These are phyloP conservation scores for Crotalus helleri DNA, from an alignment of 2,113 vertebrate species.

Conservation along the genomic window DNA sequence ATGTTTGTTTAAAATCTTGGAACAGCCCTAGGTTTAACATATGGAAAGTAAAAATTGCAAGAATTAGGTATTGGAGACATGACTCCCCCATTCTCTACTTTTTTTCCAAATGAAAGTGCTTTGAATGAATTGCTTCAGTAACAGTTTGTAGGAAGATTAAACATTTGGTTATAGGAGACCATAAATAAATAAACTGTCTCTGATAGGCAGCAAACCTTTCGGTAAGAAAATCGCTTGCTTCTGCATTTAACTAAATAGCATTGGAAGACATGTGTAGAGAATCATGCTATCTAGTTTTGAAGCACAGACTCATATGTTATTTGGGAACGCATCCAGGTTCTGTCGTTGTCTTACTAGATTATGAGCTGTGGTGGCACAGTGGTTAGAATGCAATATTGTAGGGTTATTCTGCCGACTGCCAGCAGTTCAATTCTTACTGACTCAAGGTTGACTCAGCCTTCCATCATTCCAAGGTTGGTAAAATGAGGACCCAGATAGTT, in stretches of 20 bases:
- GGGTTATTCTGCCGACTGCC: neutral
- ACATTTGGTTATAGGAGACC: neutral
- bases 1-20: neutral
- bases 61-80: neutral
- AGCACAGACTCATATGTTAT: constrained; percentile 24
- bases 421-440: neutral
- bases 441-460: no score
- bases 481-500: no score
- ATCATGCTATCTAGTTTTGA: constrained; percentile 2
- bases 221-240: neutral
- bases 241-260: neutral
- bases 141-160: neutral
- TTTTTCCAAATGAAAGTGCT: neutral
- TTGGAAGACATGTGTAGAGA: neutral
- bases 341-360: constrained; percentile 27
- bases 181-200: neutral
- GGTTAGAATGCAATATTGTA: neutral
- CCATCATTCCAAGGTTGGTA: no score
- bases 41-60: neutral
- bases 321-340: constrained; percentile 23
- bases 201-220: neutral
- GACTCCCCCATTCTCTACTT: neutral
- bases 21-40: neutral
- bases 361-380: neutral
- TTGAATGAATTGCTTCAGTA: neutral